phyloP scores from a whole-genome alignment of 2,113 vertebrate genomes.

The Pterocles burchelli region DNA sequence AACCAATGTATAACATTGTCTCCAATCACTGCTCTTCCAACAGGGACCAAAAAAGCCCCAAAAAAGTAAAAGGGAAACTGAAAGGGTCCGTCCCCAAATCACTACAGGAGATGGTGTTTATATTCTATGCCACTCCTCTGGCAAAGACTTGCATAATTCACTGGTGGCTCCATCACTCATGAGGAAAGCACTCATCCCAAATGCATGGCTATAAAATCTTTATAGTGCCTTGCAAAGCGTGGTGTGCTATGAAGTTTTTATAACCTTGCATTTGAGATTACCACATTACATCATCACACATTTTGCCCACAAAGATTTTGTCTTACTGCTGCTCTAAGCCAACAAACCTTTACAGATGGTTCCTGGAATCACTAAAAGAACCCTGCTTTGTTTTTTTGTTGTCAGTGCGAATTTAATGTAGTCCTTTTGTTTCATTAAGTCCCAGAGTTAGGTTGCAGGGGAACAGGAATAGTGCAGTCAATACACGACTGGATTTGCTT shows the following conservation, averaged over 20 bases:
- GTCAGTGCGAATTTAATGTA: slow-evolving; percentile 66
- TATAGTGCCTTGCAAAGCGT: slow-evolving; percentile 13
- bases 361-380: neutral
- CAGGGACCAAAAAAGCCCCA: neutral
- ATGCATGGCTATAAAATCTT: slow-evolving; percentile 34
- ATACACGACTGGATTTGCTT: slow-evolving; percentile 46
- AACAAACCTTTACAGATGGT: neutral
- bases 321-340: neutral
- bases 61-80: neutral
- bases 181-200: slow-evolving; percentile 25
- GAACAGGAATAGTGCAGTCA: neutral
- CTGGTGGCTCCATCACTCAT: slow-evolving; percentile 2
- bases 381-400: slow-evolving; percentile 19
- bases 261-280: slow-evolving; percentile 18
- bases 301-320: slow-evolving; percentile 7
- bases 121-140: neutral
- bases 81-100: neutral
- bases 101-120: neutral
- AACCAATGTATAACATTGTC: neutral
- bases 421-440: slow-evolving; percentile 67
- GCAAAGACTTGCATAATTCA: slow-evolving; percentile 17
- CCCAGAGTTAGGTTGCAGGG: slow-evolving; percentile 1
- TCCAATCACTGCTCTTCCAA: neutral
- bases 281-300: slow-evolving; percentile 33
- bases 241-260: slow-evolving; percentile 36